Conservation (phyloP, 23 tunicate species). For the Halocynthia aurantium region DNA sequence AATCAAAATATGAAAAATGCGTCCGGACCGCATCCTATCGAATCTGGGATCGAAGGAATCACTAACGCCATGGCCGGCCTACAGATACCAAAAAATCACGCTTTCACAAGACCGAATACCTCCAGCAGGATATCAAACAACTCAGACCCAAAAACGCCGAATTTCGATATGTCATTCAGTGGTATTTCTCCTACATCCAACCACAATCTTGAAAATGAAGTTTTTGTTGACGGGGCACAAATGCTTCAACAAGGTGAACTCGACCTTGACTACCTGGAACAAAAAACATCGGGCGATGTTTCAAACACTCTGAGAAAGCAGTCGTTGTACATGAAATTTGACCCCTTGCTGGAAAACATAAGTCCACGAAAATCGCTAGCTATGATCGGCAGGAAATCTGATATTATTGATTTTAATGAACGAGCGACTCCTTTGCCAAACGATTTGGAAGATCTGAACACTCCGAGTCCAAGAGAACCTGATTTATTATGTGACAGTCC, state of each 20-base stretch:
- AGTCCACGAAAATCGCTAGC: slow-evolving; percentile 6
- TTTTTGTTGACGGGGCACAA: slow-evolving; percentile 17
- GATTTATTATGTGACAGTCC: slow-evolving; percentile 76
- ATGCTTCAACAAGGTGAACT: slow-evolving; percentile 26
- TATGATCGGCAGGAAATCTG: slow-evolving; percentile 53
- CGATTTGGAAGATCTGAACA: slow-evolving; percentile 4
- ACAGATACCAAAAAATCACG: too few relatives aligned
- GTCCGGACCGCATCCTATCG: not conserved
- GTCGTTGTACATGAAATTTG: slow-evolving; percentile 60
- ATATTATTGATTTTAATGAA: slow-evolving; percentile 61
- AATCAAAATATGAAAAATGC: not conserved
- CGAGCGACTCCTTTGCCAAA: slow-evolving; percentile 18
- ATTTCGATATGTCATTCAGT: not conserved
- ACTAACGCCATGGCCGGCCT: too few relatives aligned
- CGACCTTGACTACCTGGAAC: slow-evolving; percentile 47
- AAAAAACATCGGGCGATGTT: slow-evolving; percentile 19
- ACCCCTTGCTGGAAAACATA: slow-evolving; percentile 47
- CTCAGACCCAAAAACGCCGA: not conserved
- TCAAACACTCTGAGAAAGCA: slow-evolving; percentile 54
- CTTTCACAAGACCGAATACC: too few relatives aligned
- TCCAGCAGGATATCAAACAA: not conserved
- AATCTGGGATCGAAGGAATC: too few relatives aligned
- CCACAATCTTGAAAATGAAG: not conserved
- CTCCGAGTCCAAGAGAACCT: slow-evolving; percentile 3
- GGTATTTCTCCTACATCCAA: not conserved